A percentile compares a stretch with the other conserved stretches of the same genome.
phyloP scores from a whole-genome alignment of 2,797 vertebrate genomes.

The Amphiprion clarkii region DNA sequence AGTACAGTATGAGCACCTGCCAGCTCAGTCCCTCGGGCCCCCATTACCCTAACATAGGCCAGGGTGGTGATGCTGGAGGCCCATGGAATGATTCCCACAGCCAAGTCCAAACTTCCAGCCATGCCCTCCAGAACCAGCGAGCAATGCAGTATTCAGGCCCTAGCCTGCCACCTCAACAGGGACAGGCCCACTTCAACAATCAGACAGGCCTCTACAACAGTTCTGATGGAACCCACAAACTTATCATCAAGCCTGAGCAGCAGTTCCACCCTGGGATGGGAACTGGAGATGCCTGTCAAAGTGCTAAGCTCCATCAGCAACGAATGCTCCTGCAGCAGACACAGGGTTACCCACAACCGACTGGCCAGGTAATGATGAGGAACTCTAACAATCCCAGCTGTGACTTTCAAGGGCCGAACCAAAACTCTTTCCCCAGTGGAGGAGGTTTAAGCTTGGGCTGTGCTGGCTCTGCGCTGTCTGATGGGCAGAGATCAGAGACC shows the following conservation, averaged over 20 bases:
- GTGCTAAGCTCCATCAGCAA: conserved; percentile 83
- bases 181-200: conserved; percentile 78
- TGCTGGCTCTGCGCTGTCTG: conserved; percentile 74
- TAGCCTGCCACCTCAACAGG: conserved; percentile 75
- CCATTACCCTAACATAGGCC: conserved; percentile 78
- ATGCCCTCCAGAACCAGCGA: conserved; percentile 73
- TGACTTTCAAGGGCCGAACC: conserved; percentile 84
- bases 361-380: conserved; percentile 68
- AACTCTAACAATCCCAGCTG: conserved; percentile 80
- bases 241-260: conserved; percentile 94
- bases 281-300: conserved; percentile 88
- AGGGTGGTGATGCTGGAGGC: conserved; percentile 66
- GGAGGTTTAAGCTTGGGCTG: conserved; percentile 82
- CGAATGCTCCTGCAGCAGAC: conserved; percentile 76
- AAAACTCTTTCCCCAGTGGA: conserved; percentile 76
- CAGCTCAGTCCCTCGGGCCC: conserved; percentile 88
- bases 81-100: conserved; percentile 84
- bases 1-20: conserved; percentile 89
- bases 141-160: conserved; percentile 76
- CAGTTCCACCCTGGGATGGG: conserved; percentile 86
- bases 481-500: conserved; percentile 86
- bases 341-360: conserved; percentile 75
- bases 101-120: conserved; percentile 75
- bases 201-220: conserved; percentile 83
- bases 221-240: conserved; percentile 85